These are phyloP conservation scores for Elymnias hypermnestra DNA, from an alignment of 1,140 invertebrate genomes.

Conservation along the genomic window DNA sequence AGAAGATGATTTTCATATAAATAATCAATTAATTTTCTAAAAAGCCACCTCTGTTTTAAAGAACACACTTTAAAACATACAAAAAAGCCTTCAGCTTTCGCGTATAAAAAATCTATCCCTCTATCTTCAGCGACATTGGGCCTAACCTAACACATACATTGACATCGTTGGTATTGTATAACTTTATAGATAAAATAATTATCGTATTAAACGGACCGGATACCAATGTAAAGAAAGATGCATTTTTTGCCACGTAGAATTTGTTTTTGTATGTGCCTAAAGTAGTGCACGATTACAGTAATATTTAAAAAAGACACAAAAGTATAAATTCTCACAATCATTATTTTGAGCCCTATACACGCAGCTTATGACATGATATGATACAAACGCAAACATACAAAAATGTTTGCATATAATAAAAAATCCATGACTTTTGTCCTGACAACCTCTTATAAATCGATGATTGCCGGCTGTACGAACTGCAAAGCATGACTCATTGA, in stretches of 20 bases:
- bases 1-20: neutral
- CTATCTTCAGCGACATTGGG: constrained; percentile 14
- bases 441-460: too few species aligned
- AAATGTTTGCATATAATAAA: too few species aligned
- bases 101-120: constrained; percentile 19
- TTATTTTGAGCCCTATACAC: too few species aligned
- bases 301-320: too few species aligned
- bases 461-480: too few species aligned
- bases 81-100: constrained; percentile 10
- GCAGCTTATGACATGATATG: too few species aligned
- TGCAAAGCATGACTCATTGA: too few species aligned
- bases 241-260: neutral
- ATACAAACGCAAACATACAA: too few species aligned
- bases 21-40: neutral
- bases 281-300: too few species aligned
- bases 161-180: neutral
- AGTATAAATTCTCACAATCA: too few species aligned
- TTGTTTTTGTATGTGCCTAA: neutral
- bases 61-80: neutral
- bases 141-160: neutral
- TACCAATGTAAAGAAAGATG: neutral
- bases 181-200: neutral
- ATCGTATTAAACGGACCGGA: neutral
- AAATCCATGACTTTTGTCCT: too few species aligned
- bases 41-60: neutral